These are phyloP conservation scores for Galago senegalensis DNA, from an alignment of 2,797 vertebrate species.

Conservation along the genomic window DNA sequence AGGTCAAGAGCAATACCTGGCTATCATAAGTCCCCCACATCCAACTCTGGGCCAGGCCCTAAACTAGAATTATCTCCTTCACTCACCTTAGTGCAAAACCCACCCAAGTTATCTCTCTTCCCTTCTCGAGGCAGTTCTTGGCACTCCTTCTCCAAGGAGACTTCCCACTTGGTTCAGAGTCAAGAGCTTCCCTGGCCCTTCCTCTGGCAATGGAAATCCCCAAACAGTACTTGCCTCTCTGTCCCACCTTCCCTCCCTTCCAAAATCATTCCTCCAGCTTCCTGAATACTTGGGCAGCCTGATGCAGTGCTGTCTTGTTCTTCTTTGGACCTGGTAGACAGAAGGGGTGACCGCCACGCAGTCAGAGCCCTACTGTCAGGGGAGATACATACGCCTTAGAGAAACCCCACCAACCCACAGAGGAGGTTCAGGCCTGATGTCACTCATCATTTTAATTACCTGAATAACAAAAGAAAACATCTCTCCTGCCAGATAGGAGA, in stretches of 20 bases:
- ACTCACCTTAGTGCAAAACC: not conserved
- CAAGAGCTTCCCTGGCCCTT: not conserved
- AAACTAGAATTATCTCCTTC: not conserved
- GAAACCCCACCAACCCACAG: not conserved
- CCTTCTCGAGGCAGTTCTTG: not conserved
- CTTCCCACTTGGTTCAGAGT: not conserved
- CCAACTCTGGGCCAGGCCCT: not conserved
- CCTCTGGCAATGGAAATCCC: not conserved
- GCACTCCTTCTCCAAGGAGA: not conserved
- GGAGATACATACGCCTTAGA: not conserved
- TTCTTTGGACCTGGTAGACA: not conserved
- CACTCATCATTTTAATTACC: not conserved
- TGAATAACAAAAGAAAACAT: not conserved
- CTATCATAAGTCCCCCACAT: not conserved
- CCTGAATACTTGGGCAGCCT: not conserved
- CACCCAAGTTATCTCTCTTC: not conserved
- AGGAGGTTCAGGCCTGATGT: not conserved
- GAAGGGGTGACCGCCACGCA: not conserved
- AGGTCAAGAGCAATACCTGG: not conserved
- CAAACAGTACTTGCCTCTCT: not conserved
- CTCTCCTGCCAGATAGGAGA: constrained; percentile 35
- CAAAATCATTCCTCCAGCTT: not conserved
- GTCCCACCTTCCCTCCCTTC: not conserved
- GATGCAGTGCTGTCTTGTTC: not conserved
- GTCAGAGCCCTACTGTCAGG: not conserved